Base-by-base conservation (phyloP, 2,113 vertebrate species). In the Melierax canorus region DNA sequence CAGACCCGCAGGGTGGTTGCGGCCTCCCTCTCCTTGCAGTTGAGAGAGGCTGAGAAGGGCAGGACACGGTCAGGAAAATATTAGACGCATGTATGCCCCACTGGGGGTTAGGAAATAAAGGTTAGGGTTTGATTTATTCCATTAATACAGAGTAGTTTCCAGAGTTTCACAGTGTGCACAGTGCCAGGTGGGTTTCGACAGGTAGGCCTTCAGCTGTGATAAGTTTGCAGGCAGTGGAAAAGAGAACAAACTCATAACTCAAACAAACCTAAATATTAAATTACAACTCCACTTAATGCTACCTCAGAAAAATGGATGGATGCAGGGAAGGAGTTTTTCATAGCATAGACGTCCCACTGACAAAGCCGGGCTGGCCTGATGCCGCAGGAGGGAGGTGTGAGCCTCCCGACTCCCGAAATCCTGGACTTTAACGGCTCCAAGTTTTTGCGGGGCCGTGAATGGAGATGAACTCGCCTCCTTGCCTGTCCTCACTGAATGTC, bases 221-320 rank as follows among this genome's bases (percentile, higher is more conserved):
- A 36, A 32, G n/a, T 41, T 75, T 75, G 46, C 53, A 62, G 53
- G 21, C 4, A 4, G 30, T 32, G 10, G 60, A 67, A 45, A 59
- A 86, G 20, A 80, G 38, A 86, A 80, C 34, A 59, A 80, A 86
- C 82, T 55, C 68, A 27, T 60, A 74, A 60, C 45, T 92, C 60
- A 68, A 32, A 73, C 43, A 50, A 66, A 41, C 53, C 68, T 27
- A 81, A 86, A 68, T 74, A 75, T 41, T 53, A 68, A 53, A 75
- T 68, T 60, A 55, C 39, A 60, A 21, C n/a, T 55, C 20, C 21
- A 34, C 53, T 36, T 48, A 74, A 36, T 19, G 55, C 20, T 62
- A 17, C 78, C 46, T 55, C 30, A 27, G 46, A 46, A 68, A 62
- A 74, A 60, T 6, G 38, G 41, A 19, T 13, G 13, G 60, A 39